Evolutionary conservation across 2,888 invertebrate genomes (phyloP).

Genomic region (Xanthia icteritia): DNA sequence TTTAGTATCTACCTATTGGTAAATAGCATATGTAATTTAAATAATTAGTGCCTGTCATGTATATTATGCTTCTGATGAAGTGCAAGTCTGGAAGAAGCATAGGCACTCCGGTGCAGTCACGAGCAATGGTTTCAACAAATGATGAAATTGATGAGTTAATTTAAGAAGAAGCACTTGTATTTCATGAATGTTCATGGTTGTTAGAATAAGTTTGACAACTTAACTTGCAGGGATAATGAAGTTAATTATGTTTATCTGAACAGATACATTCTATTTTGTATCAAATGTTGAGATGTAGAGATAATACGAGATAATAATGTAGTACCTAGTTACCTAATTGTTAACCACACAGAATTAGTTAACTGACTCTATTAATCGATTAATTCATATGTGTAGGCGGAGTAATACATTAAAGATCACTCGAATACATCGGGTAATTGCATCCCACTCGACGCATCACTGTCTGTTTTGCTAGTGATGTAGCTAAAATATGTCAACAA

Average conservation of each 20-base stretch:
- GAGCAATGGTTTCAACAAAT: background rate
- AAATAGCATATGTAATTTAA: background rate
- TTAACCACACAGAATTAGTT: slow-evolving; percentile 13
- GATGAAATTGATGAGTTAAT: background rate
- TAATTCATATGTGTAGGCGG: slow-evolving; percentile 8
- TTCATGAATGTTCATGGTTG: background rate
- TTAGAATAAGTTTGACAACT: background rate
- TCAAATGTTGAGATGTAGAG: background rate
- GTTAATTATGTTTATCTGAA: background rate
- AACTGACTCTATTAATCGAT: slow-evolving; percentile 14
- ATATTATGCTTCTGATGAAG: background rate
- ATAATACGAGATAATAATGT: background rate
- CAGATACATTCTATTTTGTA: background rate
- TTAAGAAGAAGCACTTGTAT: background rate
- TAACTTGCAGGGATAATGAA: background rate
- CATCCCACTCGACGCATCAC: slow-evolving; percentile 2
- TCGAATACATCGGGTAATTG: slow-evolving; percentile 1
- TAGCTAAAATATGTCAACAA: slow-evolving; percentile 7
- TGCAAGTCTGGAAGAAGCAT: background rate
- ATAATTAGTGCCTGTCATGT: background rate
- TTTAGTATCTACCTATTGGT: slow-evolving; percentile 5
- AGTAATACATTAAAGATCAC: slow-evolving; percentile 10
- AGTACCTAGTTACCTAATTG: background rate
- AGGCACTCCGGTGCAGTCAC: background rate
- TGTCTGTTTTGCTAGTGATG: slow-evolving; percentile 2